Conservation (phyloP, 2,888 invertebrate genomes). For the Spodoptera picta region DNA sequence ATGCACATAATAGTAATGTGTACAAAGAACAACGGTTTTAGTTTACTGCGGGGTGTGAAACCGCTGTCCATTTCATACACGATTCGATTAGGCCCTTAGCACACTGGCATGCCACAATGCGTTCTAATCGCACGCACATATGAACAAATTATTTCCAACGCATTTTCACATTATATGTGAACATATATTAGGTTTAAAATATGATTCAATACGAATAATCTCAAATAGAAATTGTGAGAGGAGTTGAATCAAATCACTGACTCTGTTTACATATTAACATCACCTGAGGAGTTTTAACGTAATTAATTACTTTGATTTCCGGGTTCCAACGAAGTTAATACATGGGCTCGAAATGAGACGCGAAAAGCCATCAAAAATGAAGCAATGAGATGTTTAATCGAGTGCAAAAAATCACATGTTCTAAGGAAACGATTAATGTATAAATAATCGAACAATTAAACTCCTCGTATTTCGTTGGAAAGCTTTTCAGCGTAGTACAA, state of each 20-base stretch:
- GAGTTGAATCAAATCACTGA: background rate
- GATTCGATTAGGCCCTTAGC: slow-evolving; percentile 32
- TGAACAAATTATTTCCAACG: slow-evolving; percentile 9
- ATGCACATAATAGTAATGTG: background rate
- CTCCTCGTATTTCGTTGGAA: slow-evolving; percentile 20
- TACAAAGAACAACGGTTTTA: slow-evolving; percentile 32
- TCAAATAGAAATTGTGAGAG: background rate
- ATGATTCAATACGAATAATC: background rate
- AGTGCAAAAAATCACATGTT: background rate
- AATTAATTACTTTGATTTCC: background rate
- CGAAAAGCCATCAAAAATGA: background rate
- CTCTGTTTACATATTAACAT: background rate
- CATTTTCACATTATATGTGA: slow-evolving; percentile 8
- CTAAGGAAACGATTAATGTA: slow-evolving; percentile 22
- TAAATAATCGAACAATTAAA: slow-evolving; percentile 23
- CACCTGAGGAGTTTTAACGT: too few relatives aligned
- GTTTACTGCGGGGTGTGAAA: slow-evolving; percentile 16
- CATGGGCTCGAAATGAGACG: background rate
- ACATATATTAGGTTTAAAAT: slow-evolving; percentile 4
- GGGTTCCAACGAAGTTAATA: background rate
- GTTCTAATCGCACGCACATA: background rate
- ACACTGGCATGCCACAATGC: slow-evolving; percentile 19
- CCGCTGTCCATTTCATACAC: slow-evolving; percentile 26
- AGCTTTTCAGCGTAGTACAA: slow-evolving; percentile 34
- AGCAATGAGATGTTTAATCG: background rate